Conservation (phyloP, 1,140 invertebrate species). For the Andricus grossulariae region DNA sequence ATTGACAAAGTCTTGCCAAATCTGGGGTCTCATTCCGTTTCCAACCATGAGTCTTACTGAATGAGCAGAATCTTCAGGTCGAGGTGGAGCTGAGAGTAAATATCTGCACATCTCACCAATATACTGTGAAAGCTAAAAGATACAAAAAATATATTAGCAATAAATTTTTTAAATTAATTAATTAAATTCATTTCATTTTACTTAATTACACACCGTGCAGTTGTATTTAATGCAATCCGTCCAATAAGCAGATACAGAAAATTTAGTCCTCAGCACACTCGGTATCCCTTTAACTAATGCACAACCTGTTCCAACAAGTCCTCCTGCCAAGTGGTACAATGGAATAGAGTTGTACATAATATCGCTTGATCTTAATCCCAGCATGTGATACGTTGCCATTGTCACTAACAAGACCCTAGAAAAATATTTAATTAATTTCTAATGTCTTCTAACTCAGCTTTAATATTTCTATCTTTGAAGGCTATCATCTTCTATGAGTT, state of each 20-base stretch:
- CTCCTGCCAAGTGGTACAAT: constrained; percentile 84
- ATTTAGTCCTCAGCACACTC: constrained; percentile 82
- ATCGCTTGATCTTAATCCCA: constrained; percentile 68
- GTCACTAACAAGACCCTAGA: constrained; percentile 72
- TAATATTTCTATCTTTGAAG: not conserved
- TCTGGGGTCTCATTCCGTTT: constrained; percentile 73
- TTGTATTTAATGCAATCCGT: constrained; percentile 84
- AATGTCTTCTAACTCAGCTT: not conserved
- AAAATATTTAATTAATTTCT: constrained; percentile 43
- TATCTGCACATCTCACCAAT: constrained; percentile 90
- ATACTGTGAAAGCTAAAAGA: constrained; percentile 82
- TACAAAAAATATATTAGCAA: constrained; percentile 33
- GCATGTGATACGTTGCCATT: constrained; percentile 69
- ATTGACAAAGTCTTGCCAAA: constrained; percentile 74
- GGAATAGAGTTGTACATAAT: constrained; percentile 81
- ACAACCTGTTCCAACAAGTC: constrained; percentile 79
- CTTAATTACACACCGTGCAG: constrained; percentile 79
- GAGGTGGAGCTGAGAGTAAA: constrained; percentile 79
- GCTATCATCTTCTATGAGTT: too few relatives aligned
- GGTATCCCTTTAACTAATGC: constrained; percentile 80
- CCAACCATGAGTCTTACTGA: constrained; percentile 73
- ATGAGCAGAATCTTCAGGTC: constrained; percentile 71
- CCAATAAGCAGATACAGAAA: constrained; percentile 87
- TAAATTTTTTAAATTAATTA: constrained; percentile 7
- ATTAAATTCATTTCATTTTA: constrained; percentile 30